Evolutionary conservation across 1,140 invertebrate genomes (phyloP), one percentile per base, ranked within the genome.

Genomic region (Aleiodes sp.): DNA sequence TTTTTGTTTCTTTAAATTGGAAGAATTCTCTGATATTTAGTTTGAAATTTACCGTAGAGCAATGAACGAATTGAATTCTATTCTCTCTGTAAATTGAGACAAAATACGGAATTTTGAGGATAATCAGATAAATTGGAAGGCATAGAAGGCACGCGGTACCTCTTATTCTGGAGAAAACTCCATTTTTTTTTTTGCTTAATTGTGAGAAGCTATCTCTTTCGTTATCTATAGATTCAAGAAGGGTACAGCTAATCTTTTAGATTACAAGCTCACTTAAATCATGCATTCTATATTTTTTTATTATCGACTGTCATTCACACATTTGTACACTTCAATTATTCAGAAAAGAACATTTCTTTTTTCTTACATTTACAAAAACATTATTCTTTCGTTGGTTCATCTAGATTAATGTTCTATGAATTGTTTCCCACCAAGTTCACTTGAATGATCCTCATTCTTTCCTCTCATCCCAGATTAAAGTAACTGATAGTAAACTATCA

Each of bases 141-240:
- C 80, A 78, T 76, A 81, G 76, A 81, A 81, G 80, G 80, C 80
- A 81, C 80, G 73, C 76, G 78, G 75, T 79, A 81, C 78, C 77
- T 70, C 68, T 46, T 63, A 65, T 65, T 63, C n/a, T 70, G 33
- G 31, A 37, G 46, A 56, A 57, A 59, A 61, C 24, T 26, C 57
- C 35, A 62, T 62, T 70, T 65, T 62, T 57, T 70, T 37, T 35
- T 63, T 35, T 33, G 29, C 19, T 19, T 16, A n/a, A 52, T 63
- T 33, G 6, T 63, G 14, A 35, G 12, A 57, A 65, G 24, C 56
- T 41, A 64, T 70, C 26, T 52, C n/a, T 9, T 63, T n/a, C n/a
- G n/a, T n/a, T n/a, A n/a, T n/a, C n/a, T n/a, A n/a, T n/a, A n/a
- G n/a, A n/a, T n/a, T n/a, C n/a, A n/a, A n/a, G n/a, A n/a, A n/a